Conservation (phyloP, 2,888 invertebrate species). For the Poecilobothrus nobilitatus region DNA sequence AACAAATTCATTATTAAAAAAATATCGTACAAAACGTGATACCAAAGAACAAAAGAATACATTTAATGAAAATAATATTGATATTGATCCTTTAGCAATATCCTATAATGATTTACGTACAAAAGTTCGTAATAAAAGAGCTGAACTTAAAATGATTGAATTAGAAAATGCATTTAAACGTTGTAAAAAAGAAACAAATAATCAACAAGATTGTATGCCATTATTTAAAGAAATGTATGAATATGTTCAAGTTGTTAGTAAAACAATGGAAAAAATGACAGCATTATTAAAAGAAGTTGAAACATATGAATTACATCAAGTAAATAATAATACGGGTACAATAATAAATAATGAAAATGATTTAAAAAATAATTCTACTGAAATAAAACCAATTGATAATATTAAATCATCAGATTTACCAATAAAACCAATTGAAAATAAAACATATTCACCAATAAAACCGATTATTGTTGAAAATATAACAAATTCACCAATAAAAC, state of each 20-base stretch:
- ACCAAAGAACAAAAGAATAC: not conserved
- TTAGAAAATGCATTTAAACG: slow-evolving; percentile 33
- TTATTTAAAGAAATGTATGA: slow-evolving; percentile 37
- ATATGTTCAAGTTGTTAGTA: slow-evolving; percentile 35
- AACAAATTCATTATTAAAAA: not conserved
- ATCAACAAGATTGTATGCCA: slow-evolving; percentile 32
- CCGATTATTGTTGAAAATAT: too few relatives aligned
- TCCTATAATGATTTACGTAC: slow-evolving; percentile 30
- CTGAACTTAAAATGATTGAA: slow-evolving; percentile 28
- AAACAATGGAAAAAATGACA: slow-evolving; percentile 33
- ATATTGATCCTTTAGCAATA: slow-evolving; percentile 16
- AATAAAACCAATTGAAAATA: not conserved
- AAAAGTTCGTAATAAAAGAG: slow-evolving; percentile 33
- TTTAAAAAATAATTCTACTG: not conserved
- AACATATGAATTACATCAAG: not conserved
- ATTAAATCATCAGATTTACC: not conserved
- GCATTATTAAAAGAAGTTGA: not conserved
- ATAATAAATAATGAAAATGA: too few relatives aligned
- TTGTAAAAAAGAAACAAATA: slow-evolving; percentile 32
- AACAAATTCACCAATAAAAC: too few relatives aligned
- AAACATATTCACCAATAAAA: not conserved
- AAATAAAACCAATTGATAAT: not conserved
- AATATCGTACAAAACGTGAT: not conserved
- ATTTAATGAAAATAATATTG: not conserved
- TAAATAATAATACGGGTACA: not conserved